phyloP scores from a whole-genome alignment of 2,113 vertebrate species.

The Pseudorasbora parva region DNA sequence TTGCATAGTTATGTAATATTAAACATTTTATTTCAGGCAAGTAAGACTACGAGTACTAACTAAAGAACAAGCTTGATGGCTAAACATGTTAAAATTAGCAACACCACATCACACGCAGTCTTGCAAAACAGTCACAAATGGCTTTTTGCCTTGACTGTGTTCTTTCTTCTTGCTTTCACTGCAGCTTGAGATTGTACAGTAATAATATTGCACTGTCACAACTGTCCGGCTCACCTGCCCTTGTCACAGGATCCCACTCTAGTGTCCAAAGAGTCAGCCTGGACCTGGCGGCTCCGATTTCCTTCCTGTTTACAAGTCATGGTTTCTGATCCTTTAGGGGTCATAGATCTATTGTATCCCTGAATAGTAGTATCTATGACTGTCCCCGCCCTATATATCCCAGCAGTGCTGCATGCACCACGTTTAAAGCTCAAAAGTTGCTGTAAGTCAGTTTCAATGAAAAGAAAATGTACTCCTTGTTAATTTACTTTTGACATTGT shows the following conservation, averaged over 20 bases:
- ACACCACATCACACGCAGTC: not conserved
- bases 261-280: slow-evolving; percentile 64
- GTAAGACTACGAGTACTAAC: not conserved
- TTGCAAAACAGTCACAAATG: not conserved
- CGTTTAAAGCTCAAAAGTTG: not conserved
- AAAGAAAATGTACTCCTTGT: too few species aligned
- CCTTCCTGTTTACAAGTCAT: slow-evolving; percentile 72
- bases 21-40: not conserved
- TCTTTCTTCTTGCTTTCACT: not conserved
- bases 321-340: slow-evolving; percentile 61
- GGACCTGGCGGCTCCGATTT: slow-evolving; percentile 71
- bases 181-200: slow-evolving; percentile 19
- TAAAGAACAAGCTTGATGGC: not conserved
- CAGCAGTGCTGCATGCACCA: not conserved
- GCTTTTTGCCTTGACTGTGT: slow-evolving; percentile 19
- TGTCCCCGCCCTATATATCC: slow-evolving; percentile 63
- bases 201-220: slow-evolving; percentile 44
- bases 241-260: slow-evolving; percentile 67
- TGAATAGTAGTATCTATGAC: slow-evolving; percentile 64
- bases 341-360: slow-evolving; percentile 66
- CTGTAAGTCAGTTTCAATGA: not conserved
- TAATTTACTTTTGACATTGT: too few species aligned
- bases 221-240: slow-evolving; percentile 42
- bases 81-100: not conserved
- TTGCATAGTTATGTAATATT: not conserved